phyloP scores from a whole-genome alignment of 2,888 invertebrate species.

The Athripsodes cinereus region DNA sequence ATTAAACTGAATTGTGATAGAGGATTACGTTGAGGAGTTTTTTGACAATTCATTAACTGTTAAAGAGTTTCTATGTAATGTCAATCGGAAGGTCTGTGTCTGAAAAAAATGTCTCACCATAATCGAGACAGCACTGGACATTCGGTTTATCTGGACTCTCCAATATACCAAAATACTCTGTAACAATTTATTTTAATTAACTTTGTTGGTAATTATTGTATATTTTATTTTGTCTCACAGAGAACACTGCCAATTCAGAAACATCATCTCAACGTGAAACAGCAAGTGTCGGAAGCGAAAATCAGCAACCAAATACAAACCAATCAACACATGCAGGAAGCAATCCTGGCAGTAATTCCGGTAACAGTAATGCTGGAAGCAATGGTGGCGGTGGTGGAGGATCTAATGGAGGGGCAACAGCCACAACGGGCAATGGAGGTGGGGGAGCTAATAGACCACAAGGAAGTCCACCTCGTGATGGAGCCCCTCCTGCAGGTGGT shows the following conservation, averaged over 20 bases:
- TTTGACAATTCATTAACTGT: too few species aligned
- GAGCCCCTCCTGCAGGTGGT: slow-evolving; percentile 28
- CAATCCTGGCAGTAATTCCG: slow-evolving; percentile 11
- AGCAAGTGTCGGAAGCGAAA: slow-evolving; percentile 12
- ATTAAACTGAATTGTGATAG: too few species aligned
- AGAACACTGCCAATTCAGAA: slow-evolving; percentile 23
- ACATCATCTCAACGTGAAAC: slow-evolving; percentile 21
- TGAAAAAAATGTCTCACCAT: too few species aligned
- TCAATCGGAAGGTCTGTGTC: too few species aligned
- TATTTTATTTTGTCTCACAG: slow-evolving; percentile 12
- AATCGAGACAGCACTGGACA: too few species aligned
- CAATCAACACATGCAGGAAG: slow-evolving; percentile 11
- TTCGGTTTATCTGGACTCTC: too few species aligned
- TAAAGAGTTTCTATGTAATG: too few species aligned
- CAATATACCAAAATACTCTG: too few species aligned
- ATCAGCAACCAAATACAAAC: slow-evolving; percentile 9
- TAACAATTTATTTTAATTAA: too few species aligned
- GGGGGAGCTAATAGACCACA: slow-evolving; percentile 37
- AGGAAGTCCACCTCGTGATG: slow-evolving; percentile 38
- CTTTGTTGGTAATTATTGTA: too few species aligned
- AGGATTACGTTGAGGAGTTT: too few species aligned
- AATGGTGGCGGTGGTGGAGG: slow-evolving; percentile 13
- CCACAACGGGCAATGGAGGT: slow-evolving; percentile 31
- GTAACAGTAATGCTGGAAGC: slow-evolving; percentile 18
- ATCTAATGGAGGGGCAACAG: slow-evolving; percentile 26